Evolutionary conservation across 2,113 vertebrate genomes (phyloP).

Genomic region (Larimichthys polyactis): DNA sequence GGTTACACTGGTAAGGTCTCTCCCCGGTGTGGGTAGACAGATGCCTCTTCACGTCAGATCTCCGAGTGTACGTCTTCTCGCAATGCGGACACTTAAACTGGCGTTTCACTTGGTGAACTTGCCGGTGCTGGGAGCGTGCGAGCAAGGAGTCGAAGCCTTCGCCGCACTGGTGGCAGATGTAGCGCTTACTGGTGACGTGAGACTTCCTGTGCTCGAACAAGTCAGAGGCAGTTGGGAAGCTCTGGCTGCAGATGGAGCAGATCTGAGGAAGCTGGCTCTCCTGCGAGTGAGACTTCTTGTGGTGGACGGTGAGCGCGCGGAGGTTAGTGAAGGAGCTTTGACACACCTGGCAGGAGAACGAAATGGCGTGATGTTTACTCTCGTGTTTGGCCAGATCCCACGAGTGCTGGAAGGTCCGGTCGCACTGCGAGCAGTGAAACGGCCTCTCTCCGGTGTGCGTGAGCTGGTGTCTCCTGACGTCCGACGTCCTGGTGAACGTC

Average conservation of each 20-base stretch:
- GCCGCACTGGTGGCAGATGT: slow-evolving; percentile 79
- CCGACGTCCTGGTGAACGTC: slow-evolving; percentile 88
- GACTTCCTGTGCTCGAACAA: slow-evolving; percentile 76
- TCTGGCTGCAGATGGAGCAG: slow-evolving; percentile 81
- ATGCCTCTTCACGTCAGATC: slow-evolving; percentile 82
- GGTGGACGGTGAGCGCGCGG: slow-evolving; percentile 74
- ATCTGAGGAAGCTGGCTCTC: slow-evolving; percentile 80
- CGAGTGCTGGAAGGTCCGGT: slow-evolving; percentile 85
- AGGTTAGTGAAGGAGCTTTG: slow-evolving; percentile 74
- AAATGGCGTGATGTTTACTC: slow-evolving; percentile 76
- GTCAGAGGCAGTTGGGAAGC: slow-evolving; percentile 60
- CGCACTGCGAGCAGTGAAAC: slow-evolving; percentile 78
- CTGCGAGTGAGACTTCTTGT: slow-evolving; percentile 69
- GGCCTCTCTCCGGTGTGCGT: slow-evolving; percentile 84
- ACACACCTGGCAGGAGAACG: slow-evolving; percentile 78
- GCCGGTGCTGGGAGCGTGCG: slow-evolving; percentile 77
- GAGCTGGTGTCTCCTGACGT: slow-evolving; percentile 88
- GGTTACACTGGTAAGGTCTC: slow-evolving; percentile 77
- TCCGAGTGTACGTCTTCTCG: slow-evolving; percentile 82
- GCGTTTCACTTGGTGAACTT: slow-evolving; percentile 70
- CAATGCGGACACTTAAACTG: slow-evolving; percentile 81
- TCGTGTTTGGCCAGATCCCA: slow-evolving; percentile 84
- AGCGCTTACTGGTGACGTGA: slow-evolving; percentile 69
- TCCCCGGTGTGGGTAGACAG: slow-evolving; percentile 78
- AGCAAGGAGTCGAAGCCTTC: slow-evolving; percentile 79